phyloP scores from a whole-genome alignment of 1,140 invertebrate species.

The Drosophila sproati region DNA sequence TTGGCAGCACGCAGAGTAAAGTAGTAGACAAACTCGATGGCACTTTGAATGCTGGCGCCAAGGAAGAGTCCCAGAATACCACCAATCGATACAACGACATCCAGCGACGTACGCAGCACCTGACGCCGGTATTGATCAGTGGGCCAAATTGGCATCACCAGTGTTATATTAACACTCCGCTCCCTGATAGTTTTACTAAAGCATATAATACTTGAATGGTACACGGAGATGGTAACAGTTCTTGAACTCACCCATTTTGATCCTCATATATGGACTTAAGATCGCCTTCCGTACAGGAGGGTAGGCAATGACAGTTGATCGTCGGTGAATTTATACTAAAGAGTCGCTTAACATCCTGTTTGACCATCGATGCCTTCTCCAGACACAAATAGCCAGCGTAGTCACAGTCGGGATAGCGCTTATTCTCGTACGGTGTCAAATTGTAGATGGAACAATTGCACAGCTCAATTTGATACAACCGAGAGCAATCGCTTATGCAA shows the following conservation, averaged over 20 bases:
- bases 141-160: slow-evolving; percentile 61
- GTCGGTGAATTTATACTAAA: slow-evolving; percentile 37
- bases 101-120: slow-evolving; percentile 84
- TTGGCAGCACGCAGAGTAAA: slow-evolving; percentile 74
- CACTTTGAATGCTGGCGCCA: slow-evolving; percentile 86
- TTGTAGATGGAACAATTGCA: slow-evolving; percentile 85
- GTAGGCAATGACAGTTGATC: slow-evolving; percentile 83
- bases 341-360: slow-evolving; percentile 59
- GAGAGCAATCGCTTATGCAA: slow-evolving; percentile 86
- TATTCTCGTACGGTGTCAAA: slow-evolving; percentile 48
- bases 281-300: slow-evolving; percentile 86
- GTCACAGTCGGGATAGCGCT: slow-evolving; percentile 60
- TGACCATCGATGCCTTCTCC: slow-evolving; percentile 57
- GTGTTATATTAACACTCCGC: slow-evolving; percentile 33
- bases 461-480: slow-evolving; percentile 79
- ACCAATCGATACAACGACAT: slow-evolving; percentile 85
- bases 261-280: slow-evolving; percentile 72
- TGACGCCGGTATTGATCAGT: slow-evolving; percentile 85
- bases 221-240: background rate
- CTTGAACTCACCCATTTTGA: slow-evolving; percentile 37
- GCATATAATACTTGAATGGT: too few relatives aligned
- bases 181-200: slow-evolving; percentile 3
- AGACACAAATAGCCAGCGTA: slow-evolving; percentile 56
- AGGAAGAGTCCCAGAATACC: slow-evolving; percentile 85
- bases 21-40: slow-evolving; percentile 85